These are phyloP conservation scores for Oconnorella tubifera DNA, from an alignment of 2,888 invertebrate genomes.

Conservation along the genomic window DNA sequence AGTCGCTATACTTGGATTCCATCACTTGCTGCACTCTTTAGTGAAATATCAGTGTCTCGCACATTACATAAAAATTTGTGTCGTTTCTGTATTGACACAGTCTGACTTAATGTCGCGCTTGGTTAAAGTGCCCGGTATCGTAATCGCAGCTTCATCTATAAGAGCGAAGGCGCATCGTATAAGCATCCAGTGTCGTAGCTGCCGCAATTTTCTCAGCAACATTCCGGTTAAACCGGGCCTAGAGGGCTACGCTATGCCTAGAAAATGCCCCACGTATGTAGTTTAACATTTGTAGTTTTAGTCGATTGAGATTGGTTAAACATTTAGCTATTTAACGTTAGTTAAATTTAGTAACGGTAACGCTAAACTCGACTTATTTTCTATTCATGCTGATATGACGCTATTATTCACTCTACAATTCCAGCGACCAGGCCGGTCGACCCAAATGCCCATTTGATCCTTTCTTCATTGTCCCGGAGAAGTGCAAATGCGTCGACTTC, in stretches of 20 bases:
- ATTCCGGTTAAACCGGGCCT: constrained; percentile 87
- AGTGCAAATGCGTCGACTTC: constrained; percentile 94
- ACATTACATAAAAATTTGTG: too few species aligned
- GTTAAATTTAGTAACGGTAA: too few species aligned
- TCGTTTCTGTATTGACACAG: too few species aligned
- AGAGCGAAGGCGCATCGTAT: constrained; percentile 92
- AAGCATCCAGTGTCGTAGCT: constrained; percentile 91
- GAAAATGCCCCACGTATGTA: constrained; percentile 85
- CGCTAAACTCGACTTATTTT: too few species aligned
- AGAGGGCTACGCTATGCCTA: constrained; percentile 90
- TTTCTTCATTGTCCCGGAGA: constrained; percentile 95
- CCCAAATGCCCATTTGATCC: constrained; percentile 95
- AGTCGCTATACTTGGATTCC: too few species aligned
- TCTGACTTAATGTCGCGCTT: constrained; percentile 88
- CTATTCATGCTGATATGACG: too few species aligned
- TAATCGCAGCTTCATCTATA: constrained; percentile 88
- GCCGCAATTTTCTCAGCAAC: constrained; percentile 83
- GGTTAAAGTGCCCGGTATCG: constrained; percentile 92
- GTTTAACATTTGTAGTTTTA: too few species aligned
- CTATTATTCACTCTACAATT: too few species aligned
- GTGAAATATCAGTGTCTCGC: too few species aligned
- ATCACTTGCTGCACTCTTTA: too few species aligned
- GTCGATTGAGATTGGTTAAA: too few species aligned
- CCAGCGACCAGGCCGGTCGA: constrained; percentile 85
- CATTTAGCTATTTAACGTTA: too few species aligned